Evolutionary conservation across 2,797 vertebrate species (phyloP), one percentile per base, ranked within the genome.

Genomic region (Melanotaenia nigrans): DNA sequence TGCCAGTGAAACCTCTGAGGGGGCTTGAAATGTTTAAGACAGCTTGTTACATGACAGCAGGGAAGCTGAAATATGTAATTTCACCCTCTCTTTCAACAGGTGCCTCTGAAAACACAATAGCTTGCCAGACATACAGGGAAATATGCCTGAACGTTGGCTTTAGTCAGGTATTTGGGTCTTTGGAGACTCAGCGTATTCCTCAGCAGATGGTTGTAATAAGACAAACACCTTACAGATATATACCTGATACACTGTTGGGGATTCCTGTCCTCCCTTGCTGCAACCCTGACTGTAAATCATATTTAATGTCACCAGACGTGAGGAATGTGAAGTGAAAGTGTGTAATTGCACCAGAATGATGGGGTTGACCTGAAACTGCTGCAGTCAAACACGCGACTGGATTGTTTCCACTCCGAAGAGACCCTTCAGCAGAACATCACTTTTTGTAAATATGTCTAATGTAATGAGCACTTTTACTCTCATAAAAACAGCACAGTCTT

Each of bases 41-140:
- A 0, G 54, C 70, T 63, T 60, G 49, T 69, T 85, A 13, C 74
- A 68, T 61, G 64, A 86, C 76, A 69, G 56, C 67, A 28, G 77
- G 73, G 68, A 74, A 65, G 68, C 68, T 30, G 57, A 61, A 78
- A 83, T 87, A 74, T 90, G 83, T 84, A 77, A 89, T 87, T 88
- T 81, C 72, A 87, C 85, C 85, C 77, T n/a, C 32, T 68, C 81
- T 74, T 82, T 85, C 73, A 81, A 77, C 87, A 87, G 87, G 85
- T 90, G 85, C 77, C 65, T 82, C 65, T 67, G 53, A 55, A 79
- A 85, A 90, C 45, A 51, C 61, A 57, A 45, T 54, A 42, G 59
- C 33, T 55, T 86, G 79, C 79, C 86, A 86, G 78, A 77, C 59
- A 57, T 57, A 68, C 61, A n/a, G 74, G 47, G 67, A 84, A 82